Evolutionary conservation across 2,113 vertebrate genomes (phyloP).

Genomic region (Sakesphorus luctuosus): DNA sequence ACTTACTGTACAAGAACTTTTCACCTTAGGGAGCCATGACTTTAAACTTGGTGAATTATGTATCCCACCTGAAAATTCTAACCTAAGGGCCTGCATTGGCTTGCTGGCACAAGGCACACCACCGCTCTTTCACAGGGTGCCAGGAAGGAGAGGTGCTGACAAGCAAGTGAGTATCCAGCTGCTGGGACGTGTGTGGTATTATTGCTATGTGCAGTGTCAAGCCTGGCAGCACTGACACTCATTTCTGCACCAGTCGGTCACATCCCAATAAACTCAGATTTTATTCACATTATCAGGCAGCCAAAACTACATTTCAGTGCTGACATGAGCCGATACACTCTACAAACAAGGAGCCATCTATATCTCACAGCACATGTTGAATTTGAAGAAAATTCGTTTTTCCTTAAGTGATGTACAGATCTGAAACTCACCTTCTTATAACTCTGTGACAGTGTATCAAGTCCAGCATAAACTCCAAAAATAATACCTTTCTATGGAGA

Average conservation of each 20-base stretch:
- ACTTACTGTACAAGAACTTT: background rate
- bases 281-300: background rate
- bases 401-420: background rate
- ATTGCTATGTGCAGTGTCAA: rapidly evolving
- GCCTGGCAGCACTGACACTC: background rate
- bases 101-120: background rate
- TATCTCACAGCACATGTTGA: background rate
- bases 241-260: background rate
- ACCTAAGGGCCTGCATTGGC: background rate
- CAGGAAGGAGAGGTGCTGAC: background rate
- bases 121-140: background rate
- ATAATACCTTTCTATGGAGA: background rate
- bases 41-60: background rate
- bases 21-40: background rate
- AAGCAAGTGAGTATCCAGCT: background rate
- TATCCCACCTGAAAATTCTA: background rate
- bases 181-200: rapidly evolving
- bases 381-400: background rate
- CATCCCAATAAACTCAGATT: background rate
- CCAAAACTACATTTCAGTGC: background rate
- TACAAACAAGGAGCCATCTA: background rate
- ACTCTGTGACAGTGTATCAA: background rate
- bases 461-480: background rate
- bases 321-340: background rate
- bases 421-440: background rate